phyloP scores from a whole-genome alignment of 2,113 vertebrate genomes.

The Seriola dumerili region DNA sequence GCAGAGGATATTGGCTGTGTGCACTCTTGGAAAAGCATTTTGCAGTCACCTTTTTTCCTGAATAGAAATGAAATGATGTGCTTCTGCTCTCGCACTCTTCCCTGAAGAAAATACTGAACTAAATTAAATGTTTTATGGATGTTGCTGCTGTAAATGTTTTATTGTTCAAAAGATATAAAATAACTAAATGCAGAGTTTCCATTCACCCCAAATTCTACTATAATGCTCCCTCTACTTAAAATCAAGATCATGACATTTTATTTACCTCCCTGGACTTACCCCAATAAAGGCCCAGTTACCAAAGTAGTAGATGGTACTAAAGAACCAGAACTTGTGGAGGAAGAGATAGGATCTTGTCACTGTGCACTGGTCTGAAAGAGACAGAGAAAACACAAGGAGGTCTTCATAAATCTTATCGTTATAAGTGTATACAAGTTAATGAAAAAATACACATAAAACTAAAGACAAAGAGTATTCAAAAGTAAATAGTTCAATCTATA shows the following conservation, averaged over 20 bases:
- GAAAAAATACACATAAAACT: background rate
- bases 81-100: slow-evolving; percentile 1
- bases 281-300: slow-evolving; percentile 98
- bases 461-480: background rate
- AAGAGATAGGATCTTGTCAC: slow-evolving; percentile 96
- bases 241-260: background rate
- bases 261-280: slow-evolving; percentile 85
- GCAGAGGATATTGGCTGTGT: slow-evolving; percentile 40
- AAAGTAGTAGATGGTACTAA: slow-evolving; percentile 97
- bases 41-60: slow-evolving; percentile 5
- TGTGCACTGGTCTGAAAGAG: slow-evolving; percentile 92
- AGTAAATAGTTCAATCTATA: background rate
- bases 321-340: slow-evolving; percentile 99
- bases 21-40: slow-evolving; percentile 42
- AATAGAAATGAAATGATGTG: slow-evolving; percentile 36
- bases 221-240: background rate
- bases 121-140: slow-evolving; percentile 26
- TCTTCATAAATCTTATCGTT: background rate
- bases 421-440: background rate
- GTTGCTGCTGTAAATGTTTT: background rate
- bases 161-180: slow-evolving; percentile 7
- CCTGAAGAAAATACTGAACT: background rate
- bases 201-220: background rate
- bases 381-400: slow-evolving; percentile 36
- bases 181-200: background rate